Evolutionary conservation across 2,797 vertebrate species (phyloP), one percentile per base, ranked within the genome.

Genomic region (Argyrosomus regius): DNA sequence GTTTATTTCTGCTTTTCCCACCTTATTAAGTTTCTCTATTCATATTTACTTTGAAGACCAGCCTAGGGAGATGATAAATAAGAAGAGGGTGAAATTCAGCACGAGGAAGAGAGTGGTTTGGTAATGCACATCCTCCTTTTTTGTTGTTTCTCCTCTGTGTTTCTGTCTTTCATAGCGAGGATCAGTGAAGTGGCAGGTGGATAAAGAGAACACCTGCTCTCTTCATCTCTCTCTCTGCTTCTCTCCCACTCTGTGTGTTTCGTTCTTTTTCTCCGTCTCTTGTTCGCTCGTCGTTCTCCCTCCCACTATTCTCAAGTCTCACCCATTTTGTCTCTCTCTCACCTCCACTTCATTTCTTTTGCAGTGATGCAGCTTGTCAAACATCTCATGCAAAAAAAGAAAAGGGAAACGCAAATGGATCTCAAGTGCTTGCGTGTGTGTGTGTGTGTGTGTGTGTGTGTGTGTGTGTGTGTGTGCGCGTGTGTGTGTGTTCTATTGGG

Each of bases 191-290:
- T 93, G 92, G 92, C 91, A 92, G 92, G 92, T 92, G 90, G 87
- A 93, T 91, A 83, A 90, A 93, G 89, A 87, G 90, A 88, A 92
- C 93, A 94, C 93, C 93, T 94, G 93, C 91, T 91, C 88, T 88
- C 90, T 90, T 92, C 89, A 91, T 92, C 91, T 90, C 78, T 70
- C 77, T 70, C 75, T 77, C 67, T 77, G 73, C 62, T 49, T 60
- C 75, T 72, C 58, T 59, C 45, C 53, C 67, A 67, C 60, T 70
- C 52, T 75, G 22, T 83, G 77, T 59, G n/a, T 79, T 74, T 54
- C 72, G 61, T 69, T 83, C 80, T 69, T 72, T 86, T 77, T 68
- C 72, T 66, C 71, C 0, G 24, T 77, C 84, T 81, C 81, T 85
- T 83, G 57, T 87, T 82, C 65, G 75, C 77, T 81, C 57, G 26